These are phyloP conservation scores for Sturnus vulgaris DNA, from an alignment of 2,113 vertebrate genomes.

Conservation along the genomic window DNA sequence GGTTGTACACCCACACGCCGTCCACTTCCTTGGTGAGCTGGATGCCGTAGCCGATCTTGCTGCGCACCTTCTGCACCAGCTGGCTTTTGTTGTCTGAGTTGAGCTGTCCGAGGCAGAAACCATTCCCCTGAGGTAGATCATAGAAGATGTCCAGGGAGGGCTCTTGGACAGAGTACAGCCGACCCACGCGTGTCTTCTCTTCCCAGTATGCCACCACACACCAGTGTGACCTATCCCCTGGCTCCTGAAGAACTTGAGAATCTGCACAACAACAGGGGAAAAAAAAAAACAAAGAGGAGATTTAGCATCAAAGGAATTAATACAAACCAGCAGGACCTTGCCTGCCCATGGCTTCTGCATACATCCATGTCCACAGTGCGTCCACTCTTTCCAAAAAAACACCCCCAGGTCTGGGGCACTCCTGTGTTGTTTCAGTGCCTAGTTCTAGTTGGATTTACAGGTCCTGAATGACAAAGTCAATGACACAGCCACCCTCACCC, in stretches of 20 bases:
- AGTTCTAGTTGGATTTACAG: fast-evolving
- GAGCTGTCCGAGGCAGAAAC: slow-evolving; percentile 98
- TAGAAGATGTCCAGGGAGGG: slow-evolving; percentile 99
- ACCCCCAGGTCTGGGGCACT: background rate
- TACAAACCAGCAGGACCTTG: fast-evolving
- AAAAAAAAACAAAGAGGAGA: background rate
- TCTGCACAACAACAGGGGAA: slow-evolving; percentile 63
- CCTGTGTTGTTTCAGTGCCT: background rate
- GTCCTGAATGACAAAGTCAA: background rate
- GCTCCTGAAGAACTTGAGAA: slow-evolving; percentile 92
- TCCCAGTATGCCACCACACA: slow-evolving; percentile 99
- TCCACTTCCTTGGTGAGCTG: slow-evolving; percentile 94
- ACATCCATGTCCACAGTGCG: background rate
- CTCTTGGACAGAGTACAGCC: slow-evolving; percentile 98
- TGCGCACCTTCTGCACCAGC: slow-evolving; percentile 94
- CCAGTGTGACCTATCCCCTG: slow-evolving; percentile 91
- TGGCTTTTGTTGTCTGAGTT: slow-evolving; percentile 96
- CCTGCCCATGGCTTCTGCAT: fast-evolving
- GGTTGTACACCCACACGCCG: slow-evolving; percentile 98
- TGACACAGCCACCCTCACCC: background rate
- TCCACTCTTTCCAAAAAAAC: background rate
- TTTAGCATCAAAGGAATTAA: background rate
- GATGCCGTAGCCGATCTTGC: slow-evolving; percentile 97
- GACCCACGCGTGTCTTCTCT: slow-evolving; percentile 94
- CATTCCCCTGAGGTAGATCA: slow-evolving; percentile 99